Evolutionary conservation across 2,797 vertebrate species (phyloP).

Genomic region (Tragopan temminckii): DNA sequence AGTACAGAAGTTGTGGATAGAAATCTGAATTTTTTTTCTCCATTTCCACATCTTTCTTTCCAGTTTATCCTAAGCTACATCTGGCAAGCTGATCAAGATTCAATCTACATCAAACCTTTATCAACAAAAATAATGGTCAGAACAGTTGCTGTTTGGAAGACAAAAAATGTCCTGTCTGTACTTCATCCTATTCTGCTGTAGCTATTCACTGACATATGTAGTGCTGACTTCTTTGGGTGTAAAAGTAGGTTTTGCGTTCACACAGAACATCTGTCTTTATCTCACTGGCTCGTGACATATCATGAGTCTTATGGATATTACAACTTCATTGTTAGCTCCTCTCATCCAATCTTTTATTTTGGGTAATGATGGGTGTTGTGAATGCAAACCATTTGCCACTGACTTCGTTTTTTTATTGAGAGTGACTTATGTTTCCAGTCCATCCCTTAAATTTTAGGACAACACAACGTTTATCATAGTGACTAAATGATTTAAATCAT

Average conservation of each 20-base stretch:
- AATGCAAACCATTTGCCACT: not conserved
- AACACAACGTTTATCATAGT: constrained; percentile 26
- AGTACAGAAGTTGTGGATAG: not conserved
- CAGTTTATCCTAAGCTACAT: not conserved
- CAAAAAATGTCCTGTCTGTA: not conserved
- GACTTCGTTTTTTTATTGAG: not conserved
- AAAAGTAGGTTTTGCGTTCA: not conserved
- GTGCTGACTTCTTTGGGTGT: not conserved
- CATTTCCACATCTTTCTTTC: not conserved
- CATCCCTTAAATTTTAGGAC: constrained; percentile 42
- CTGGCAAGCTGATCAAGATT: not conserved
- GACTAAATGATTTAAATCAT: constrained; percentile 46
- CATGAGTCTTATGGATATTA: not conserved
- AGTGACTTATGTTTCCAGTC: not conserved
- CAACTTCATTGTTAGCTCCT: not conserved
- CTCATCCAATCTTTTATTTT: not conserved
- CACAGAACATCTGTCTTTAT: constrained; percentile 15
- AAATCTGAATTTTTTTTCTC: not conserved
- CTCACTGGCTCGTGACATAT: not conserved
- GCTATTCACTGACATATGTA: not conserved
- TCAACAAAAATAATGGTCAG: not conserved
- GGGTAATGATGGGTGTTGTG: not conserved
- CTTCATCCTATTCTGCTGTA: not conserved
- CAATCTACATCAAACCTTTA: not conserved
- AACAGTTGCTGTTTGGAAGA: not conserved